Conservation (phyloP, 1,140 invertebrate species). For the Physella acuta region DNA sequence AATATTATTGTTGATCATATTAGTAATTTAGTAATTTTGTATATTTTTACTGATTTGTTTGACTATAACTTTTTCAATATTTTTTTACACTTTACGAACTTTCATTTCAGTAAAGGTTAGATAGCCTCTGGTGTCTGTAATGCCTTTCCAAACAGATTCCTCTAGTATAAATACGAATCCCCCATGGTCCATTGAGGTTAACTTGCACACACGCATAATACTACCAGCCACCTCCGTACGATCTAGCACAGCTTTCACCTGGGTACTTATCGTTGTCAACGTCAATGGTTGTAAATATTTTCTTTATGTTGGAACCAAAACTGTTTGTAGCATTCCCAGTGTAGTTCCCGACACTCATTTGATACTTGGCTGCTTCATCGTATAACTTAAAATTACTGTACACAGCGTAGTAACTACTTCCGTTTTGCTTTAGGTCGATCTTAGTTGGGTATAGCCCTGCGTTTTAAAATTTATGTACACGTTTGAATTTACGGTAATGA, state of each 20-base stretch:
- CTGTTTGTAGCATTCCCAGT: neutral
- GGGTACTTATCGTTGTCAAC: neutral
- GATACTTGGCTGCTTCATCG: neutral
- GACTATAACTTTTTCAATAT: too few species aligned
- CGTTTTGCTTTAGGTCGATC: neutral
- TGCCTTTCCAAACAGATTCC: too few species aligned
- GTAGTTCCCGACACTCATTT: neutral
- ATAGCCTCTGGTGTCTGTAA: too few species aligned
- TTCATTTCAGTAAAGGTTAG: too few species aligned
- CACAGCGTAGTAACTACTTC: neutral
- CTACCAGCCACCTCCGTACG: neutral
- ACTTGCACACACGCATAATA: neutral
- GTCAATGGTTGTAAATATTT: neutral
- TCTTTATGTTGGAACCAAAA: neutral
- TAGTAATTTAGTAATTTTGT: too few species aligned
- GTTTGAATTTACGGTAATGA: too few species aligned
- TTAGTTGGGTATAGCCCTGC: neutral
- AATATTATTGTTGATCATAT: too few species aligned
- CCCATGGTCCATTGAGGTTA: neutral
- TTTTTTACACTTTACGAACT: too few species aligned
- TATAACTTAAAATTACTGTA: neutral
- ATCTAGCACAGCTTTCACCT: neutral
- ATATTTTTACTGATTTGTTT: too few species aligned
- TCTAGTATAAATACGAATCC: too few species aligned
- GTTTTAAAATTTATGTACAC: too few species aligned